Evolutionary conservation across 2,888 invertebrate species (phyloP).

Genomic region (Amorpha juglandis): DNA sequence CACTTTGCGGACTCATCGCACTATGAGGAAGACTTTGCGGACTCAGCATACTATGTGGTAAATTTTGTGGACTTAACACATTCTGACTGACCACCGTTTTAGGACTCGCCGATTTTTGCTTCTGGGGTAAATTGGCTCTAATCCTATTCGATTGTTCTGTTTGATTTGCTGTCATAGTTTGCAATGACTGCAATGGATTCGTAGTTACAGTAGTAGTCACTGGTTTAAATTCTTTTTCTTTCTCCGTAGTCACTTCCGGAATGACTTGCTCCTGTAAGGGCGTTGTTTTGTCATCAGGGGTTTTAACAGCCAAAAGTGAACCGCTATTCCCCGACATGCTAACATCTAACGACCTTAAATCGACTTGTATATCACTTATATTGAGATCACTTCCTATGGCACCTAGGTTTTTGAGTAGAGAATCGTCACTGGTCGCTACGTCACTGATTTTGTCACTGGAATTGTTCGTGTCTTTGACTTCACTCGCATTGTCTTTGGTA

Average conservation of each 20-base stretch:
- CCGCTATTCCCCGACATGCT: slow-evolving; percentile 82
- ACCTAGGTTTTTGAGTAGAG: slow-evolving; percentile 82
- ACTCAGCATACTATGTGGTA: slow-evolving; percentile 75
- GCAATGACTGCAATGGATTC: slow-evolving; percentile 74
- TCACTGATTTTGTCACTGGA: slow-evolving; percentile 80
- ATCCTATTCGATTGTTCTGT: slow-evolving; percentile 70
- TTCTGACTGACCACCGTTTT: slow-evolving; percentile 73
- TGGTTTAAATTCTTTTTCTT: slow-evolving; percentile 66
- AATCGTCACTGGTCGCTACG: slow-evolving; percentile 81
- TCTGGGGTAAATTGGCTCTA: slow-evolving; percentile 69
- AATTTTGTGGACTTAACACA: slow-evolving; percentile 71
- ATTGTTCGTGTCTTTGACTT: slow-evolving; percentile 66
- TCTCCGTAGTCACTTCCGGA: slow-evolving; percentile 64
- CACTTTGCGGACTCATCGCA: slow-evolving; percentile 77
- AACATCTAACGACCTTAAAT: slow-evolving; percentile 83
- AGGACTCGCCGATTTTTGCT: slow-evolving; percentile 65
- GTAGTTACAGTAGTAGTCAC: slow-evolving; percentile 47
- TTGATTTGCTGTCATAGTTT: slow-evolving; percentile 75
- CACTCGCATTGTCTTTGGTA: slow-evolving; percentile 75
- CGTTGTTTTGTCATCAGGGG: slow-evolving; percentile 72
- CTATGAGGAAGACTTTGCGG: slow-evolving; percentile 77
- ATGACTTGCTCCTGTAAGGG: slow-evolving; percentile 75
- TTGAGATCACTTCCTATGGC: slow-evolving; percentile 85
- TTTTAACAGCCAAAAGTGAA: slow-evolving; percentile 70
- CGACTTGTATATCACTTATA: slow-evolving; percentile 83